These are phyloP conservation scores for Monomorium pharaonis DNA, from an alignment of 1,140 invertebrate species.

Conservation along the genomic window DNA sequence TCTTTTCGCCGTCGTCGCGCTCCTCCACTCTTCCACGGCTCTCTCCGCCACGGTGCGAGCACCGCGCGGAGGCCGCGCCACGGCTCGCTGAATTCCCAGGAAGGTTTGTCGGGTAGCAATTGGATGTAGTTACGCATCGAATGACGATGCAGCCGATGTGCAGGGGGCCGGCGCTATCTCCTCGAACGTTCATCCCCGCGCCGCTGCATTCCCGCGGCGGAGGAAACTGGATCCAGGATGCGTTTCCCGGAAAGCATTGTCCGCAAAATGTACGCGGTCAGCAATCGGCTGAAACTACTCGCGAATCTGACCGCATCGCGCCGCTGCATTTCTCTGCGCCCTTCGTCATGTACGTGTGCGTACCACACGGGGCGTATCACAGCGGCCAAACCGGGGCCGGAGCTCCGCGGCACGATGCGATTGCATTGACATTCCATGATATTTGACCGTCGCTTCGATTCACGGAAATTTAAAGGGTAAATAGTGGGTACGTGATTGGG, in stretches of 20 bases:
- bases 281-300: conserved; percentile 68
- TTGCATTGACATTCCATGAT: conserved; percentile 50
- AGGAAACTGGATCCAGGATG: conserved; percentile 76
- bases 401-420: background rate
- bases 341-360: conserved; percentile 14
- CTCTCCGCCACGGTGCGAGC: conserved; percentile 54
- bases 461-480: conserved; percentile 31
- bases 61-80: conserved; percentile 35
- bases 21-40: background rate
- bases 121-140: conserved; percentile 80
- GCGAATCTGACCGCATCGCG: conserved; percentile 46
- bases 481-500: background rate
- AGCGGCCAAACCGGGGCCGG: background rate
- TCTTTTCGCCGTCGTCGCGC: conserved; percentile 4
- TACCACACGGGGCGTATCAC: background rate
- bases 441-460: conserved; percentile 58
- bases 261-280: conserved; percentile 75
- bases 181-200: conserved; percentile 15
- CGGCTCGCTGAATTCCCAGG: conserved; percentile 73
- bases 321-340: conserved; percentile 43
- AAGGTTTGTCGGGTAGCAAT: conserved; percentile 77
- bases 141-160: conserved; percentile 70
- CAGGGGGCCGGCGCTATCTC: conserved; percentile 34
- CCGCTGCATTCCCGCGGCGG: conserved; percentile 59
- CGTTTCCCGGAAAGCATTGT: conserved; percentile 78